Evolutionary conservation across 2,797 vertebrate species (phyloP), one percentile per base, ranked within the genome.

Genomic region (Sebastiscus albofasciatus): DNA sequence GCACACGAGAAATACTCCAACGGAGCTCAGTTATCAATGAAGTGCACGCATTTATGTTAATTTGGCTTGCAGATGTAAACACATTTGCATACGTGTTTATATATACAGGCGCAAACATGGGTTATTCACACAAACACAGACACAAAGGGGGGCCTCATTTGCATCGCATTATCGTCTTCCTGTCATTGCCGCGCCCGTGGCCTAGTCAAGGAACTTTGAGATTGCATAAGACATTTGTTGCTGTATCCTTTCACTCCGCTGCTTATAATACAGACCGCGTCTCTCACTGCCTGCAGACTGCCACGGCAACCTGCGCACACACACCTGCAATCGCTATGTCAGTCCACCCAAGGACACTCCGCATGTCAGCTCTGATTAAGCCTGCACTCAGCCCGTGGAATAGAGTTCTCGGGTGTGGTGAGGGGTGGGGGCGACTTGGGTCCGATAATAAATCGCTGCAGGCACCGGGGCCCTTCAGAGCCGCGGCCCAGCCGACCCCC

Each of bases 381-480:
- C 83, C 84, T 87, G 76, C 89, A 80, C 85, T 91, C 83, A 80
- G 90, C 89, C 81, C 71, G 80, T 65, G 85, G 87, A 89, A 92
- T 82, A 90, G 85, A 91, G 84, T 87, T 92, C 88, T 92, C 85
- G 72, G 84, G 46, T 75, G 18, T 80, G 60, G 60, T 12, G 85
- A 67, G 75, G 29, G 82, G 9, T 67, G 69, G 62, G 72, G 66
- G 87, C 62, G 69, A 92, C 91, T 92, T 91, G 86, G 84, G 85
- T 84, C 89, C 86, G 75, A 84, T 93, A 93, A 94, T 95, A 94
- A 94, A 94, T 95, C 70, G 91, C 87, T 26, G 84, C 86, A 93
- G 92, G 94, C 92, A 90, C 92, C 68, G 71, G 61, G 78, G 84
- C 90, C 85, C 93, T 89, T 86, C 78, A 60, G 89, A 87, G 87